Evolutionary conservation across 1,140 invertebrate genomes (phyloP), one percentile per base, ranked within the genome.

Genomic region (Drosophila insularis): DNA sequence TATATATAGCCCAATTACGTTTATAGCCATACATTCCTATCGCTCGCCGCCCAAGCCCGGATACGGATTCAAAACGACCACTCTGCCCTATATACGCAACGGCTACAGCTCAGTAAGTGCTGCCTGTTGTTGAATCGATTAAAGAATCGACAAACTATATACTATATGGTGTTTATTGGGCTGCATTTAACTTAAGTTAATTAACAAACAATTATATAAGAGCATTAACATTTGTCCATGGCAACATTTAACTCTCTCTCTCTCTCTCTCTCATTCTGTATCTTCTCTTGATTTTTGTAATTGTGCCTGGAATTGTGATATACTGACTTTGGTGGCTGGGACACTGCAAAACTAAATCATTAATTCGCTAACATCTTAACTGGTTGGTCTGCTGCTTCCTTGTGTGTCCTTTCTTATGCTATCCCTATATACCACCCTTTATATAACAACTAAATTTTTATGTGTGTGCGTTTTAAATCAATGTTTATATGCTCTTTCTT

Each of bases 41-140:
- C 91, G 92, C 91, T 93, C 93, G 91, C 94, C 94, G 80, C 95
- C 95, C 78, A 95, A 95, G 91, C 95, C 95, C 80, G 96, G 95
- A 89, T 96, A 95, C 92, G 95, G 95, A 90, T 94, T 96, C 90
- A 96, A 95, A 93, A 94, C 95, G 74, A 94, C 94, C 56, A 96
- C 96, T 68, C 94, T 96, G 92, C 95, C 94, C 73, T 92, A 93
- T 67, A 93, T 93, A 68, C 91, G 93, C 85, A 93, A 93, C 75
- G 93, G 93, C 78, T 93, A 93, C 79, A 92, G 91, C 77, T 91
- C 91, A 76, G 92, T 92, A 92, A 92, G 92, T 92, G 78, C 72
- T 82, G 84, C 64, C 56, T 68, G 59, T 60, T 19, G 60, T 35
- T 11, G 10, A 4, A 31, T 8, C 56, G 43, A 46, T 46, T 7